These are phyloP conservation scores for Xanthia icteritia DNA, from an alignment of 2,888 invertebrate genomes.

Conservation along the genomic window DNA sequence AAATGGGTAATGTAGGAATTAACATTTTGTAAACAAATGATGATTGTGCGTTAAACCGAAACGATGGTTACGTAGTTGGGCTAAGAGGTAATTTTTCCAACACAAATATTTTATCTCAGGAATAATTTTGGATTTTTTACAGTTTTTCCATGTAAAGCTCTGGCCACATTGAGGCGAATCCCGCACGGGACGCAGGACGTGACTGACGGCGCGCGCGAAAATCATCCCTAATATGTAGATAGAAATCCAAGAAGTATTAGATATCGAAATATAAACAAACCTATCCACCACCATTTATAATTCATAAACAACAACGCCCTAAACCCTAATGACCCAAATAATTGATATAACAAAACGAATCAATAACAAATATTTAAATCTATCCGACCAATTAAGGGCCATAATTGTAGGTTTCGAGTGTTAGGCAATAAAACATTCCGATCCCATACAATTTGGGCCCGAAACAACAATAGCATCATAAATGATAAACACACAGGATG, in stretches of 20 bases:
- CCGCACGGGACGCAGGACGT: too few relatives aligned
- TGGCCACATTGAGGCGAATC: too few relatives aligned
- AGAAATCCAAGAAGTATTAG: neutral
- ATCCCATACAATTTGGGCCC: slow-evolving; percentile 57
- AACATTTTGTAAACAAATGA: slow-evolving; percentile 15
- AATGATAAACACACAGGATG: slow-evolving; percentile 68
- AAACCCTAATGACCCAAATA: slow-evolving; percentile 40
- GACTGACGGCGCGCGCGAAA: too few relatives aligned
- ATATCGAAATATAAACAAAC: neutral
- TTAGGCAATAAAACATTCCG: slow-evolving; percentile 72
- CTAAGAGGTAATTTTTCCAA: too few relatives aligned
- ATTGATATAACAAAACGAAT: slow-evolving; percentile 55
- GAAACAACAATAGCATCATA: slow-evolving; percentile 65
- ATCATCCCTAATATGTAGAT: too few relatives aligned
- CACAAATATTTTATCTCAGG: too few relatives aligned
- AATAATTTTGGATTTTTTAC: too few relatives aligned
- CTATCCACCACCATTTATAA: slow-evolving; percentile 4
- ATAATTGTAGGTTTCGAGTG: slow-evolving; percentile 67
- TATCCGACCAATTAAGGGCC: slow-evolving; percentile 68
- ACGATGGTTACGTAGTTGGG: neutral
- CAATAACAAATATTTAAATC: slow-evolving; percentile 60
- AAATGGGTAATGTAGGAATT: neutral
- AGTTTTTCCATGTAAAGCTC: too few relatives aligned
- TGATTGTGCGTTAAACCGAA: neutral
- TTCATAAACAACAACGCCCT: slow-evolving; percentile 15